phyloP scores from a whole-genome alignment of 2,113 vertebrate genomes.

The Caranx ignobilis region DNA sequence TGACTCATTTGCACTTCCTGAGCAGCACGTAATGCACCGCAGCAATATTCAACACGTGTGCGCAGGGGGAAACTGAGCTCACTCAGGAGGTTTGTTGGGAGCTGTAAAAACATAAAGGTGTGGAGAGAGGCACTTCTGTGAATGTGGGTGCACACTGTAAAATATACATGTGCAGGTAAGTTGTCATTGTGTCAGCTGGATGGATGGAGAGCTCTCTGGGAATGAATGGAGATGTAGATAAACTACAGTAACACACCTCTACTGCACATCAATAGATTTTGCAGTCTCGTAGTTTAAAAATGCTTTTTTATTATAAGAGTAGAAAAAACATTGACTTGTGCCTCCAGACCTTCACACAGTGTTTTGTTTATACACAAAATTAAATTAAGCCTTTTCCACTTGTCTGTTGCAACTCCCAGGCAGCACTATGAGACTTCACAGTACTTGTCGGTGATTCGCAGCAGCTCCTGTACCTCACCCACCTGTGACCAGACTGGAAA shows the following conservation, averaged over 20 bases:
- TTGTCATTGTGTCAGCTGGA: background rate
- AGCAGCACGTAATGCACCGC: background rate
- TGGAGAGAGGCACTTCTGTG: background rate
- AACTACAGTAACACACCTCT: background rate
- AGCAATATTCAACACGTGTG: background rate
- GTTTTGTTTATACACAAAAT: background rate
- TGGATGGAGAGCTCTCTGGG: no score
- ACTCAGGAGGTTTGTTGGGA: background rate
- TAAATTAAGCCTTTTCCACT: no score
- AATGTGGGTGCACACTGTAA: background rate
- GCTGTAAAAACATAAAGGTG: no score
- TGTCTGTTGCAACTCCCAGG: constrained; percentile 12
- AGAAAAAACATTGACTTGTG: constrained; percentile 4
- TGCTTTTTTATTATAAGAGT: constrained; percentile 1
- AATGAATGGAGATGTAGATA: background rate
- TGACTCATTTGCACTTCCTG: background rate
- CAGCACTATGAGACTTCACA: background rate
- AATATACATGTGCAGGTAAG: background rate
- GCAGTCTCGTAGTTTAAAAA: background rate
- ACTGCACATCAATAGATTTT: background rate
- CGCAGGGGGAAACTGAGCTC: background rate
- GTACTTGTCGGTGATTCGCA: constrained; percentile 5
- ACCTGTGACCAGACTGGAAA: constrained; percentile 99
- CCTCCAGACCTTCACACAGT: background rate
- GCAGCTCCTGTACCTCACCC: constrained; percentile 41